Percentiles rank a stretch among this genome's conserved stretches.
Conservation (phyloP, 2,113 vertebrate species). For the Dendrocopos noguchii region DNA sequence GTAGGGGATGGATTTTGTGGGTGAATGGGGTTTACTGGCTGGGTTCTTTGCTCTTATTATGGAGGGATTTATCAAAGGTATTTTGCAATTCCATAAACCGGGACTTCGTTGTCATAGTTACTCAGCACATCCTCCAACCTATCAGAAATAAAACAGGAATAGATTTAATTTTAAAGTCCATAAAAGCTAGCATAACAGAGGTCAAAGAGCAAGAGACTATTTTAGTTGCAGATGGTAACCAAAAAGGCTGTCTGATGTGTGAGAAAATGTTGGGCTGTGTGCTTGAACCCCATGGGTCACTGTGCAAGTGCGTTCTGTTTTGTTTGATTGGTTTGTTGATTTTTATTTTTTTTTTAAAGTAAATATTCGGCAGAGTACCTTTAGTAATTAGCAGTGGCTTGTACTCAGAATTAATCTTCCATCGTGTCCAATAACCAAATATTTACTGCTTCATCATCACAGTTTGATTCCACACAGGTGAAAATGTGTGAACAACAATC, state of each 20-base stretch:
- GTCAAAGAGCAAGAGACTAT: not conserved
- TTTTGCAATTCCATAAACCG: not conserved
- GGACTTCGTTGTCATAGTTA: not conserved
- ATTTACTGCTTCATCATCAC: slow-evolving; percentile 30
- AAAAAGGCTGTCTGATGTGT: not conserved
- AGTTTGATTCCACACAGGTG: not conserved
- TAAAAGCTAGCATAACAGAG: not conserved
- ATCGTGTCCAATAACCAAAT: not conserved
- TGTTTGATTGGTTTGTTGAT: not conserved
- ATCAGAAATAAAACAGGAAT: not conserved
- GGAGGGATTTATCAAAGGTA: not conserved
- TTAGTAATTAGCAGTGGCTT: not conserved
- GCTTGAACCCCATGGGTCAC: not conserved
- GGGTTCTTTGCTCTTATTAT: not conserved
- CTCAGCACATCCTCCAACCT: not conserved
- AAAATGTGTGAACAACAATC: not conserved
- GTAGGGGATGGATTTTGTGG: not conserved
- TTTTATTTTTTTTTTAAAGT: accelerated
- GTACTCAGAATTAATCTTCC: not conserved
- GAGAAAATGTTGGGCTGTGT: not conserved
- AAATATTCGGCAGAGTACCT: slow-evolving; percentile 21
- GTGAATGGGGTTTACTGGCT: not conserved
- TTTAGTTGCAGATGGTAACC: not conserved
- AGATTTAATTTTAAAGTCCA: not conserved
- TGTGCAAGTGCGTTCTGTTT: not conserved